Base-by-base conservation (phyloP, 2,888 invertebrate genomes). In the Lepidocyrtoides sp. region DNA sequence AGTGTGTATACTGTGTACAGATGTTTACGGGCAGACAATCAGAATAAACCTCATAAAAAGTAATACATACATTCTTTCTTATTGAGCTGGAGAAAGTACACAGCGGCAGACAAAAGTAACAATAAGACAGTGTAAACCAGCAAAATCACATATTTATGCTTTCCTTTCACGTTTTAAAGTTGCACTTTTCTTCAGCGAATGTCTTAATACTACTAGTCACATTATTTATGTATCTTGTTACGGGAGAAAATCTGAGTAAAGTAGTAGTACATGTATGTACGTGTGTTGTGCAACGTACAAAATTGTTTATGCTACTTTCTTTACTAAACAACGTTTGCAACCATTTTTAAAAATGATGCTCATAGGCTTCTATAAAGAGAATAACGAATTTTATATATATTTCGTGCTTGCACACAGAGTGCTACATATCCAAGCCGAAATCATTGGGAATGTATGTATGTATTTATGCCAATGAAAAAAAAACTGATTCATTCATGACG, bases 141-240 rank as follows among this genome's bases (percentile, higher is more conserved):
- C 54, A 54, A 4, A 32, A 10, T 23, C 17, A 1, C 23, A 14
- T 48, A 14, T 54, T 0, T 77, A 8, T 54, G 51, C n/a, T 77
- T 51, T 51, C 77, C 29, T 26, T 32, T 7, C 77, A 77, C 77
- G 77, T 77, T 51, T 75, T 32, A 77, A 77, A 29, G 54, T 32
- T 77, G 77, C 77, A 77, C 77, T 77, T 77, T 77, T 51, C 75
- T 14, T 26, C 10, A 36, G 36, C 36, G 7, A 36, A 12, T 4
- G 5, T 66, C 32, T 32, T 72, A 44, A 44, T 63, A 63, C 26
- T 29, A 5, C 14, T 63, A 8, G 5, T 63, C 32, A 36, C 41
- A 14, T 51, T 75, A 51, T 48, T 48, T 48, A n/a, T 23, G n/a
- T 26, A 20, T 20, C 51, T 51, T 23, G 41, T 44, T 32, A 17